Evolutionary conservation across 2,888 invertebrate genomes (phyloP).

Genomic region (Physocephala rufipes): DNA sequence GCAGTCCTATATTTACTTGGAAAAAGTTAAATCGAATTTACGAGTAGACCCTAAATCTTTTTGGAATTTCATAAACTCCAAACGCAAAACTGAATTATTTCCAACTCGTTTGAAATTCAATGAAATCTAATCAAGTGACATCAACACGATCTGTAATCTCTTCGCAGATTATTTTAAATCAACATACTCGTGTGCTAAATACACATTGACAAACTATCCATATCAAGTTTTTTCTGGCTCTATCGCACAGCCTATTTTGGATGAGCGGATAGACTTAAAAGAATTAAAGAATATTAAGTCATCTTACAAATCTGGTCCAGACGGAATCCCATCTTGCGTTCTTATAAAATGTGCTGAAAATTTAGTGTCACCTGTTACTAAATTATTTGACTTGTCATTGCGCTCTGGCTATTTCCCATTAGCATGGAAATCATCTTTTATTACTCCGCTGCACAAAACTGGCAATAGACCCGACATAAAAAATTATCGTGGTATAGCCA

Average conservation of each 20-base stretch:
- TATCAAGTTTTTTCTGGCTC: not conserved
- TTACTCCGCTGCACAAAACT: constrained; percentile 2
- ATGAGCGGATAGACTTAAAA: not conserved
- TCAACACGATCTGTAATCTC: too few species aligned
- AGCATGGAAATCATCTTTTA: constrained; percentile 7
- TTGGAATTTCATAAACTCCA: too few species aligned
- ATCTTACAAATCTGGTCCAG: not conserved
- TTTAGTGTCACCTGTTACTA: not conserved
- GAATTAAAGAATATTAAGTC: not conserved
- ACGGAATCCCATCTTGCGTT: not conserved
- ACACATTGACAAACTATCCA: not conserved
- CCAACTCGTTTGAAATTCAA: too few species aligned
- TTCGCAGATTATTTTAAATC: too few species aligned
- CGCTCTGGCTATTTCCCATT: not conserved
- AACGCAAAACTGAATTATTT: too few species aligned
- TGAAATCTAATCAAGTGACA: too few species aligned
- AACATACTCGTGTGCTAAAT: not conserved
- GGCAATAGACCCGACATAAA: not conserved
- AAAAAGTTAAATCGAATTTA: too few species aligned
- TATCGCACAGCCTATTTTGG: not conserved
- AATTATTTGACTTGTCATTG: not conserved
- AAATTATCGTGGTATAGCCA: not conserved
- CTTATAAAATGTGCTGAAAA: not conserved
- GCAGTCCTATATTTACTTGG: too few species aligned
- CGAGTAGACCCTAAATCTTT: too few species aligned